Percentiles rank a stretch among this genome's conserved stretches.
Evolutionary conservation across 2,113 vertebrate species (phyloP).

Genomic region (Bothrops jararaca): DNA sequence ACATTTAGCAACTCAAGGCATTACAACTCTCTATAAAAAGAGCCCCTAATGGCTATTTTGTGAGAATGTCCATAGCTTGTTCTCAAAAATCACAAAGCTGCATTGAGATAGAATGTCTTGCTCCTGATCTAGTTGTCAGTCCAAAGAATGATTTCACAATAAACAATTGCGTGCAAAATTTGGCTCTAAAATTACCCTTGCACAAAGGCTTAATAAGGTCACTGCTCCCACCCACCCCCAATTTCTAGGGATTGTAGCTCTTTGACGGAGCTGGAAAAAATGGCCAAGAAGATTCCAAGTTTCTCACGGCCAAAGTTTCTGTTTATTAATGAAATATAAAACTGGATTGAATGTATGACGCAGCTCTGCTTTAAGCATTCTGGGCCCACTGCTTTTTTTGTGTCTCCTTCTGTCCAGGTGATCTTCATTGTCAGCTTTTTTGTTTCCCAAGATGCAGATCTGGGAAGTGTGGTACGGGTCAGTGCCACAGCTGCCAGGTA

Average conservation of each 20-base stretch:
- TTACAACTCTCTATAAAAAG: neutral
- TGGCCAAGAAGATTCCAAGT: neutral
- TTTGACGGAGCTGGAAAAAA: neutral
- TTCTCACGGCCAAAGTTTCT: neutral
- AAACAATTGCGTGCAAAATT: neutral
- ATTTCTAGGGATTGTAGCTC: neutral
- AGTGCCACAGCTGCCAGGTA: slow-evolving; percentile 55
- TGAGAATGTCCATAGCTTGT: neutral
- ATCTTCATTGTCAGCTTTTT: slow-evolving; percentile 56
- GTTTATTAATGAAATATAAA: neutral
- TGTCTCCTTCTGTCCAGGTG: slow-evolving; percentile 28
- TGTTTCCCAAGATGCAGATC: slow-evolving; percentile 39
- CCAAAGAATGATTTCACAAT: neutral
- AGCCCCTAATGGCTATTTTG: neutral
- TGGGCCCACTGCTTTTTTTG: neutral
- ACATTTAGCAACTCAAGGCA: neutral
- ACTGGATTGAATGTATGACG: neutral
- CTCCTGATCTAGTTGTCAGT: neutral
- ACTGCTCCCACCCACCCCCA: neutral
- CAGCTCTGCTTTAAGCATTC: neutral
- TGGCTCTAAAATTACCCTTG: neutral
- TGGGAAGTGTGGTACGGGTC: slow-evolving; percentile 48
- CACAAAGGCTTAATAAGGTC: neutral
- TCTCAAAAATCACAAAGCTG: neutral
- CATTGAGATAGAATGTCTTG: neutral